These are phyloP conservation scores for Nymphalis io DNA, from an alignment of 1,140 invertebrate species.

Conservation along the genomic window DNA sequence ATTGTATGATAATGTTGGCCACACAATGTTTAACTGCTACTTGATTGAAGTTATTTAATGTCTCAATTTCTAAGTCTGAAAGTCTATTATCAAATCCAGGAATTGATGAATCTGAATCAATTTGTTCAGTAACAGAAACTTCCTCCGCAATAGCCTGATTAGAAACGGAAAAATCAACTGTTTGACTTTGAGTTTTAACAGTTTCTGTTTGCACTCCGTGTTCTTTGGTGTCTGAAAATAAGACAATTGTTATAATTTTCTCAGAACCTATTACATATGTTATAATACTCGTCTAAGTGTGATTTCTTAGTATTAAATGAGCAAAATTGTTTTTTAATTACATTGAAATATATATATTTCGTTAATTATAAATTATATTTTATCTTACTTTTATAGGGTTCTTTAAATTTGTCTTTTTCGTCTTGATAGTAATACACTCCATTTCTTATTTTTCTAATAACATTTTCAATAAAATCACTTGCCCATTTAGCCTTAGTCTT, in stretches of 20 bases:
- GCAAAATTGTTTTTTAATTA: too few species aligned
- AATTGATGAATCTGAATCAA: slow-evolving; percentile 39
- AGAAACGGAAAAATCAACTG: neutral
- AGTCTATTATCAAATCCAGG: slow-evolving; percentile 57
- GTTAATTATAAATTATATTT: too few species aligned
- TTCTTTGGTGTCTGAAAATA: slow-evolving; percentile 45
- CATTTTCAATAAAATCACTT: slow-evolving; percentile 66
- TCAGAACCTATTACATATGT: neutral
- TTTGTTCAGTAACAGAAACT: slow-evolving; percentile 20
- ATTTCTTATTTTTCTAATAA: slow-evolving; percentile 62
- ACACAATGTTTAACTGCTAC: slow-evolving; percentile 61
- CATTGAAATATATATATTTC: too few species aligned
- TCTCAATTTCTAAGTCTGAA: slow-evolving; percentile 58
- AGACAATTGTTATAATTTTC: neutral
- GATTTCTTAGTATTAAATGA: too few species aligned
- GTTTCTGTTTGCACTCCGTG: slow-evolving; percentile 47
- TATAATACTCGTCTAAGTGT: too few species aligned
- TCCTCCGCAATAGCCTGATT: slow-evolving; percentile 17
- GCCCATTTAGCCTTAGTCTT: slow-evolving; percentile 55
- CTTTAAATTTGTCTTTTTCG: slow-evolving; percentile 21
- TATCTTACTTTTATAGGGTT: slow-evolving; percentile 9
- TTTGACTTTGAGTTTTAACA: slow-evolving; percentile 9
- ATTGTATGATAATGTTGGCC: slow-evolving; percentile 63
- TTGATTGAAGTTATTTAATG: slow-evolving; percentile 51
- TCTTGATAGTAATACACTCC: slow-evolving; percentile 64